Evolutionary conservation across 23 tunicate genomes (phyloP).

Genomic region (Halocynthia aurantium): DNA sequence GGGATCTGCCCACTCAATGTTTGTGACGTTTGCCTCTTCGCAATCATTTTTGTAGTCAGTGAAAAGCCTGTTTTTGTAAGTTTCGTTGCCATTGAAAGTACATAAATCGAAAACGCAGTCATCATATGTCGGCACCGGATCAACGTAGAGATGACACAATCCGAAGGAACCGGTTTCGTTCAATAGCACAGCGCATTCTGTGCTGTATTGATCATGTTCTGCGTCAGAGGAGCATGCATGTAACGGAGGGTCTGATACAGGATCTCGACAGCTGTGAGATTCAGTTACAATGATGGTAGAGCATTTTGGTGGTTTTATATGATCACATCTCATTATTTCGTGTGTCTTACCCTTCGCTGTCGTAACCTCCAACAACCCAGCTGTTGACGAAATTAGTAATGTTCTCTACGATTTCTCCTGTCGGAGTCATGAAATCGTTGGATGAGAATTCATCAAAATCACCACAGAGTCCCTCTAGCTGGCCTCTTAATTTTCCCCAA

Average conservation of each 20-base stretch:
- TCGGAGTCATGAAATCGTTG: conserved; percentile 49
- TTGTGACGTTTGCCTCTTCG: conserved; percentile 16
- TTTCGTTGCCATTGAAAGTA: conserved; percentile 32
- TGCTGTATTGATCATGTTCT: neutral
- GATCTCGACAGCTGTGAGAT: neutral
- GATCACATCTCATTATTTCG: neutral
- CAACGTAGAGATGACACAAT: conserved; percentile 29
- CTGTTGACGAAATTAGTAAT: conserved; percentile 50
- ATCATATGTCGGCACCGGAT: conserved; percentile 16
- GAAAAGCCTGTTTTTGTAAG: conserved; percentile 11
- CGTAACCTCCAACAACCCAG: conserved; percentile 48
- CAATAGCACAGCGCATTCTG: conserved; percentile 28
- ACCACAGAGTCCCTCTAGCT: conserved; percentile 66
- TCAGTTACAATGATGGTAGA: neutral
- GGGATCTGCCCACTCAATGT: neutral
- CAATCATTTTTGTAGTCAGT: conserved; percentile 41
- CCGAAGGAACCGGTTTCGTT: conserved; percentile 49
- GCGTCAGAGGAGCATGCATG: neutral
- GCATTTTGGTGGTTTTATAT: neutral
- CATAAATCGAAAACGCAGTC: conserved; percentile 61
- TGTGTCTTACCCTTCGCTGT: conserved; percentile 37
- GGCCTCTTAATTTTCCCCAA: conserved; percentile 34
- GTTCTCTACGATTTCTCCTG: conserved; percentile 35
- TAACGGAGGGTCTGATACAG: conserved; percentile 4
- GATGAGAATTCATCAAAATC: conserved; percentile 43